Percentiles rank a stretch among this genome's conserved stretches.
Evolutionary conservation across 2,797 vertebrate species (phyloP).

Genomic region (Botia kubotai): DNA sequence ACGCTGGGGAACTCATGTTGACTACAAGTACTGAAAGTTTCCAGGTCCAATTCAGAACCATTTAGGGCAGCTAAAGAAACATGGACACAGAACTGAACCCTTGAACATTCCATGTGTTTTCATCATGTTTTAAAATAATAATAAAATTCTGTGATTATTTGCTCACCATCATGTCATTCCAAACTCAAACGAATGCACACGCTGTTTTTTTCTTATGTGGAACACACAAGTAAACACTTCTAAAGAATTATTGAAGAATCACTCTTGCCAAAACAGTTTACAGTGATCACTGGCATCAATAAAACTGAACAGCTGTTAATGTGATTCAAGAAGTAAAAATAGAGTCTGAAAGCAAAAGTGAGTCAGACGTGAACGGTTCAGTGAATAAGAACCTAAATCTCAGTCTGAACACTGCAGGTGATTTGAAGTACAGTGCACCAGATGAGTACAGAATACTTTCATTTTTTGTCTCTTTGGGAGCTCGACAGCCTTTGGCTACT

Average conservation of each 20-base stretch:
- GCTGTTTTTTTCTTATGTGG: background rate
- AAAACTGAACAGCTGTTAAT: background rate
- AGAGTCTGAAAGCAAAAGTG: no score
- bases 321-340: background rate
- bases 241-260: background rate
- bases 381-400: background rate
- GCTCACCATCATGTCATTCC: background rate
- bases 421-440: background rate
- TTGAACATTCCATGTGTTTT: background rate
- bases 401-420: background rate
- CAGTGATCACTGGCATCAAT: background rate
- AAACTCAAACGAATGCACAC: background rate
- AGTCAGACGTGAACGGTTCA: no score
- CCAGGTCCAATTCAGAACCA: background rate
- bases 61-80: background rate
- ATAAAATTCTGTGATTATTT: background rate
- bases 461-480: background rate
- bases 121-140: background rate
- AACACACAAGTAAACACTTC: background rate
- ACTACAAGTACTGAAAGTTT: background rate
- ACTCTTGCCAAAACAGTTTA: background rate
- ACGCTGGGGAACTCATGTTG: background rate
- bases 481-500: background rate
- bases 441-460: background rate
- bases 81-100: background rate